Evolutionary conservation across 2,888 invertebrate genomes (phyloP).

Genomic region (Seladonia tumulorum): DNA sequence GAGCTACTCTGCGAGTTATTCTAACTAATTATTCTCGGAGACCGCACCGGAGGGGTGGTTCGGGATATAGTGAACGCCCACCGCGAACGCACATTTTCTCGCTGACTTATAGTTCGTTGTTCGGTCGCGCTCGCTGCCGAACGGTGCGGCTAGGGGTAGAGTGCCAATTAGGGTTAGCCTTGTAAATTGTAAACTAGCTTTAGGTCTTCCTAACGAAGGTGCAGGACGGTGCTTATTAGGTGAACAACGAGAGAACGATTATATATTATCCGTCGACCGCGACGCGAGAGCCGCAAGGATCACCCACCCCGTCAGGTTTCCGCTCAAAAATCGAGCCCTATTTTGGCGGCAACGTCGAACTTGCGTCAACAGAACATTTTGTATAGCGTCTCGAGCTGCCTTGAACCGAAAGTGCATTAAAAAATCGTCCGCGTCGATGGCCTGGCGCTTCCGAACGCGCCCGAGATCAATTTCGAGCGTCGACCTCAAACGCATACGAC

Average conservation of each 20-base stretch:
- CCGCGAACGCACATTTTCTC: slow-evolving; percentile 38
- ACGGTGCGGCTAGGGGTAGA: slow-evolving; percentile 55
- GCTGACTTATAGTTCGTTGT: slow-evolving; percentile 26
- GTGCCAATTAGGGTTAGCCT: slow-evolving; percentile 67
- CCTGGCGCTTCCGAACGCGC: slow-evolving; percentile 5
- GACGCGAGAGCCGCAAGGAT: slow-evolving; percentile 21
- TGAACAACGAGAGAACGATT: neutral
- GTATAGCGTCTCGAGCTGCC: slow-evolving; percentile 83
- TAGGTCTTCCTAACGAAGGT: slow-evolving; percentile 40
- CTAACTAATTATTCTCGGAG: neutral
- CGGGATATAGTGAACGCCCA: slow-evolving; percentile 69
- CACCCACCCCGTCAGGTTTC: slow-evolving; percentile 40
- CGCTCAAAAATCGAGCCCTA: slow-evolving; percentile 36
- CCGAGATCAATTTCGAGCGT: slow-evolving; percentile 10
- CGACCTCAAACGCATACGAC: neutral
- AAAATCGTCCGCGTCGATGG: slow-evolving; percentile 71
- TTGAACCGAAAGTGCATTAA: slow-evolving; percentile 84
- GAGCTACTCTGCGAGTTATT: slow-evolving; percentile 11
- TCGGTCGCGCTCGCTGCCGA: slow-evolving; percentile 8
- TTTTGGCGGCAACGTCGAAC: slow-evolving; percentile 37
- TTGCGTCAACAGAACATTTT: slow-evolving; percentile 72
- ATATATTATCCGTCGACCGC: slow-evolving; percentile 25
- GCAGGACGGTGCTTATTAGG: slow-evolving; percentile 44
- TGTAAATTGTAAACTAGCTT: slow-evolving; percentile 38
- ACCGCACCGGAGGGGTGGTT: slow-evolving; percentile 75